Evolutionary conservation across 2,113 vertebrate genomes (phyloP).

Genomic region (Calyptommatus sinebrachiatus): DNA sequence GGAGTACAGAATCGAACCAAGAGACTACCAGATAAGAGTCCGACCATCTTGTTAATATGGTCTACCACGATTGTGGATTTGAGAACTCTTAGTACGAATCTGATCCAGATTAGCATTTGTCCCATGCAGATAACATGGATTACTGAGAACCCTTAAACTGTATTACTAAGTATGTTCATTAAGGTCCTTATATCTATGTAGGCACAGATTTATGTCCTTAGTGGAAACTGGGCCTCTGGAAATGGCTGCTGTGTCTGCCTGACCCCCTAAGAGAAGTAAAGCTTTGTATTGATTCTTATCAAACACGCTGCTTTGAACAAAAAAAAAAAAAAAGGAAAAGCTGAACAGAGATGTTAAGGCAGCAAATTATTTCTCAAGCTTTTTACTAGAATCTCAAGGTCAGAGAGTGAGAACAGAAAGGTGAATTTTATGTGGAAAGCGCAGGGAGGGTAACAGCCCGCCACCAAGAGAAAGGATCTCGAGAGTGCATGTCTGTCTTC

Average conservation of each 20-base stretch:
- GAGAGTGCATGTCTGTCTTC: slow-evolving; percentile 43
- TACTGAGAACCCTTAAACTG: too few relatives aligned
- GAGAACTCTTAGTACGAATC: too few relatives aligned
- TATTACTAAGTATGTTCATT: too few relatives aligned
- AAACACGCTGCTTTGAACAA: slow-evolving; percentile 28
- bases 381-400: slow-evolving; percentile 46
- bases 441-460: slow-evolving; percentile 28
- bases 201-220: background rate
- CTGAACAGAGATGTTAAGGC: slow-evolving; percentile 10
- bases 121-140: too few relatives aligned
- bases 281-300: slow-evolving; percentile 31
- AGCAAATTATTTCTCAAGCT: slow-evolving; percentile 26
- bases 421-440: slow-evolving; percentile 55
- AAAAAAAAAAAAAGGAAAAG: background rate
- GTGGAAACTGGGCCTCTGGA: background rate
- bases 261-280: slow-evolving; percentile 29
- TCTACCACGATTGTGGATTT: too few relatives aligned
- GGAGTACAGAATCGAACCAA: too few relatives aligned
- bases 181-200: background rate
- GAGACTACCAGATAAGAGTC: too few relatives aligned
- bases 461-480: slow-evolving; percentile 39
- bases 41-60: too few relatives aligned
- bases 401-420: slow-evolving; percentile 44
- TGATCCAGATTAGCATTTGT: too few relatives aligned
- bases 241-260: slow-evolving; percentile 6